Evolutionary conservation across 2,113 vertebrate species (phyloP).

Genomic region (Harpagus bidentatus): DNA sequence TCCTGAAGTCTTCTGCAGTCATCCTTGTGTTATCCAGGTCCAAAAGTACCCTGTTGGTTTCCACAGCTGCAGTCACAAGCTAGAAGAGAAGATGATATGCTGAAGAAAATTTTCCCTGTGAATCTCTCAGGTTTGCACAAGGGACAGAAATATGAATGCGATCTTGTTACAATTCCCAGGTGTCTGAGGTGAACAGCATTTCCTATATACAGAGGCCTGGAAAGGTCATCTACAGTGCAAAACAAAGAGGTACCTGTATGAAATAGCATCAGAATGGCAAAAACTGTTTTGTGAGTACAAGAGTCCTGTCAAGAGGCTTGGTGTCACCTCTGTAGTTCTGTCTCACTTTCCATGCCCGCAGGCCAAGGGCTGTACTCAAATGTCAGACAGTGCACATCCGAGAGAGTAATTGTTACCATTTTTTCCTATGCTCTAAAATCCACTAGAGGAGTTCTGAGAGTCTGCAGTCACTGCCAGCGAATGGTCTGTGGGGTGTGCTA

Average conservation of each 20-base stretch:
- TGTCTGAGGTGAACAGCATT: neutral
- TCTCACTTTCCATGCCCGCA: neutral
- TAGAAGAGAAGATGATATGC: neutral
- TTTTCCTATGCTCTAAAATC: neutral
- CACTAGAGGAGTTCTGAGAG: neutral
- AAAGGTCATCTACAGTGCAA: neutral
- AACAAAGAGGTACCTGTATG: neutral
- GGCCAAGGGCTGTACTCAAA: neutral
- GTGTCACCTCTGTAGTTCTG: neutral
- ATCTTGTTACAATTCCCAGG: no score
- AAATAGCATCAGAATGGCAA: neutral
- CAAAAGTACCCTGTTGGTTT: constrained; percentile 74
- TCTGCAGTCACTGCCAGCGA: neutral
- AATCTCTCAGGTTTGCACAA: neutral
- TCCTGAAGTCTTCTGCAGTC: constrained; percentile 86
- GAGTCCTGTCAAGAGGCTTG: neutral
- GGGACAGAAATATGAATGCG: neutral
- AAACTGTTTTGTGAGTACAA: neutral
- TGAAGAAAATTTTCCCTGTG: neutral
- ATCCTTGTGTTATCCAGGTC: constrained; percentile 85
- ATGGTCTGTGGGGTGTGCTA: neutral
- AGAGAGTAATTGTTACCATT: neutral
- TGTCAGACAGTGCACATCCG: neutral
- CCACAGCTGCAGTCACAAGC: constrained; percentile 62
- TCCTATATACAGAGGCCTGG: neutral